Base-by-base conservation (phyloP, 2,113 vertebrate genomes). In the Actinemys pallida region DNA sequence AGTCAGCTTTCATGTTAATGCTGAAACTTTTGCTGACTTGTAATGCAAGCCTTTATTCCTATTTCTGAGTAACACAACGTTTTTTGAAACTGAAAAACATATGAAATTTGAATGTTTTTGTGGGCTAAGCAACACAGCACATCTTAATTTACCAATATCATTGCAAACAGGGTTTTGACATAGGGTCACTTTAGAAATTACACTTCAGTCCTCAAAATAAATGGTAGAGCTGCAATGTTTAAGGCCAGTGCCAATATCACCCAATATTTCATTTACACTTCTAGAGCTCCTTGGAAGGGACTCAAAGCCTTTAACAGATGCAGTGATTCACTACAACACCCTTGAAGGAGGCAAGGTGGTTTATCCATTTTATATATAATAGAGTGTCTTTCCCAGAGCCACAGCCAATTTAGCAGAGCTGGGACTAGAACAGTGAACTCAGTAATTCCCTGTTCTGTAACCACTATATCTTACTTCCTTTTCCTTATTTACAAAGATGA, bases 391-490 rank as follows among this genome's bases (percentile, higher is more conserved):
- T 20, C 35, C 16, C 62, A 69, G 35, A 69, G 31, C 8, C 31
- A n/a, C 16, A 76, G 56, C 89, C 84, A 94, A 65, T 94, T 91
- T 93, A 89, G 94, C 94, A 96, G 95, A 19, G 57, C 89, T 87
- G 89, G 93, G 83, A 96, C 90, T 81, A 92, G 8, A 75, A 91
- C 6, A 0, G 91, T 35, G 6, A 65, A 65, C 29, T 35, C 31
- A 92, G 90, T 42, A 24, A 76, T 96, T 97, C 96, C 97, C 95
- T 75, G 89, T 96, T 97, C 94, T 89, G 39, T 76, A 93, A 90
- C 72, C 89, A 91, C 86, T 59, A 42, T 59, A 25, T 11, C 93
- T 92, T 97, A 93, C 92, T 96, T 94, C 92, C 65, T 45, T 69
- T 59, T 93, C 47, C 45, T 0, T 1, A 91, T 84, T 95, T 95